A percentile compares a stretch with the other conserved stretches of the same genome.
These are phyloP conservation scores for Synanthedon myopaeformis DNA, from an alignment of 2,888 invertebrate species.

Conservation along the genomic window DNA sequence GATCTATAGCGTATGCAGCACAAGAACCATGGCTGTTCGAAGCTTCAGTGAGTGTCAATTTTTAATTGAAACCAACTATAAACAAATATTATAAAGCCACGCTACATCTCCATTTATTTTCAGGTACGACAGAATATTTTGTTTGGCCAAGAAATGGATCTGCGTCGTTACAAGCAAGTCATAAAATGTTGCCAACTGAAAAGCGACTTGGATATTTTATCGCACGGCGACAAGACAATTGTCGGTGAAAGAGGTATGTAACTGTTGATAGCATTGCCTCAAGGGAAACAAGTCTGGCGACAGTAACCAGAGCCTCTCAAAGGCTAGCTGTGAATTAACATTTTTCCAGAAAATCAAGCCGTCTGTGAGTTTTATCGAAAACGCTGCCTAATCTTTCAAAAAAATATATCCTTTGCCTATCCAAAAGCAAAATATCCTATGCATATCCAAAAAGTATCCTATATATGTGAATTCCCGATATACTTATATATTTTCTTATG, in stretches of 20 bases:
- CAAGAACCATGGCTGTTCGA: conserved; percentile 79
- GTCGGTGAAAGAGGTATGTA: conserved; percentile 74
- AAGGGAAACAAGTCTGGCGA: background rate
- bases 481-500: no score
- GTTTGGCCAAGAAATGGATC: conserved; percentile 75
- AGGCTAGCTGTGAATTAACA: no score
- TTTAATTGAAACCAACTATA: no score
- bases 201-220: conserved; percentile 72
- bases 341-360: no score
- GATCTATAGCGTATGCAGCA: conserved; percentile 70
- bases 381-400: no score
- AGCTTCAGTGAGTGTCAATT: conserved; percentile 37
- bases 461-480: no score
- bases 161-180: conserved; percentile 64
- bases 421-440: no score
- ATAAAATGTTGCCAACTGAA: conserved; percentile 71
- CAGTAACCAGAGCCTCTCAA: background rate
- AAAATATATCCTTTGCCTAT: no score
- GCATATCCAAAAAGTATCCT: no score
- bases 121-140: conserved; percentile 81
- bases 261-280: background rate
- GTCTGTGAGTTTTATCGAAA: no score
- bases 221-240: conserved; percentile 74
- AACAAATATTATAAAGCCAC: no score
- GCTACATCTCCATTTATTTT: background rate